Base-by-base conservation (phyloP, 2,797 vertebrate species). In the Crypturellus tataupa region DNA sequence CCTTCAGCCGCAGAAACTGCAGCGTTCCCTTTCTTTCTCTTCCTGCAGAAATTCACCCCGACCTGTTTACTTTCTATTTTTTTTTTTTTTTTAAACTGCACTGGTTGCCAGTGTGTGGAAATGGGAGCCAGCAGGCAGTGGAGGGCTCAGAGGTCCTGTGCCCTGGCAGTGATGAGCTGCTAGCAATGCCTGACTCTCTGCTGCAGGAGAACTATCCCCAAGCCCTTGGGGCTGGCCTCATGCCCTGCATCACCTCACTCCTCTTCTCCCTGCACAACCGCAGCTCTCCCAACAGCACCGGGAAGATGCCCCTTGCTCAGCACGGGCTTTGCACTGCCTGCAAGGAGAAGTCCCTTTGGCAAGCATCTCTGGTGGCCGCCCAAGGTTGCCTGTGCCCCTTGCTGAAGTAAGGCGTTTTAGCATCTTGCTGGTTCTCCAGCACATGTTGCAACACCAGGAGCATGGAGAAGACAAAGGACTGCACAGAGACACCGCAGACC, bases 221-320 rank as follows among this genome's bases (percentile, higher is more conserved):
- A 79, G 80, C 73, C 73, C 67, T 90, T 35, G 31, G 55, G 31
- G 27, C 55, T 56, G 53, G 31, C 55, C 31, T 31, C 55, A n/a
- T 20, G 31, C 56, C 42, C 79, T 56, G 58, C 44, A 12, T n/a
- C 10, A 0, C 35, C 72, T 40, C 1, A 1, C 31, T n/a, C 42
- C 40, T 64, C 31, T n/a, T 39, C 40, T 64, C 46, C 21, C 0
- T 0, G 56, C 71, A 37, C 10, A 33, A 0, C 35, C 1, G 16
- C 29, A 90, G 58, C 47, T 78, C 58, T 25, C 82, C 91, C 83
- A 62, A 89, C 90, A 87, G 87, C 72, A 67, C 84, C 20, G 64
- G 58, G 60, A 8, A 23, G 39, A 56, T 0, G 2, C 65, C 63
- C 55, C 78, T 85, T 2, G 0, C 75, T 72, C 81, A 69, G 90